A percentile compares a stretch with the other conserved stretches of the same genome.
phyloP scores from a whole-genome alignment of 2,113 vertebrate species.

The Coregonus clupeaformis region DNA sequence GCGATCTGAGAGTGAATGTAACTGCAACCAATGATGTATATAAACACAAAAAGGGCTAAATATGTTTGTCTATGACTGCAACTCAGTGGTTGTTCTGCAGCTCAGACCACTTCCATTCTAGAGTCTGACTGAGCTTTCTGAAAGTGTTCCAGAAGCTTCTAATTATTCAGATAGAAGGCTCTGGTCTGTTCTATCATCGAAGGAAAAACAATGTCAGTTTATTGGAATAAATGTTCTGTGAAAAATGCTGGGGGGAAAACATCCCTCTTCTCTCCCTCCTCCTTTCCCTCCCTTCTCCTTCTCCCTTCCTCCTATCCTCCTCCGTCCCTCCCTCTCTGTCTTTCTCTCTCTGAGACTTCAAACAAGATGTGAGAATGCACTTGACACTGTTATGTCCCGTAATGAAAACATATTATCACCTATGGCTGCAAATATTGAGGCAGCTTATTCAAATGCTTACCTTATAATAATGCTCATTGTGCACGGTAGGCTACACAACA shows the following conservation, averaged over 20 bases:
- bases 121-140: constrained; percentile 16
- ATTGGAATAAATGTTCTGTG: not conserved
- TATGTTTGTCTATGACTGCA: too few species aligned
- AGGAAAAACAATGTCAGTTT: not conserved
- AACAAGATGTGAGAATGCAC: constrained; percentile 27
- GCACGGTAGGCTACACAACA: too few species aligned
- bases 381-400: constrained; percentile 17
- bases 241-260: too few species aligned
- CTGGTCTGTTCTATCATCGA: not conserved
- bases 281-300: constrained; percentile 11
- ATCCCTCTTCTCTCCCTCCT: not conserved
- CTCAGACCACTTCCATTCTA: constrained; percentile 9
- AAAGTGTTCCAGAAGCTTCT: not conserved
- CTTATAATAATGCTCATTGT: too few species aligned
- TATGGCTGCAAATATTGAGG: too few species aligned
- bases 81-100: too few species aligned
- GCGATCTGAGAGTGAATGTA: too few species aligned
- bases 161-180: not conserved
- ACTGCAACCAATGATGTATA: too few species aligned
- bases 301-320: not conserved
- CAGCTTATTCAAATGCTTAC: too few species aligned
- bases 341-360: constrained; percentile 17
- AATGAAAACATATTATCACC: not conserved
- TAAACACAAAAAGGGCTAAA: too few species aligned
- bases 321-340: constrained; percentile 4